Evolutionary conservation across 2,797 vertebrate species (phyloP).

Genomic region (Sebastes paucispinis): DNA sequence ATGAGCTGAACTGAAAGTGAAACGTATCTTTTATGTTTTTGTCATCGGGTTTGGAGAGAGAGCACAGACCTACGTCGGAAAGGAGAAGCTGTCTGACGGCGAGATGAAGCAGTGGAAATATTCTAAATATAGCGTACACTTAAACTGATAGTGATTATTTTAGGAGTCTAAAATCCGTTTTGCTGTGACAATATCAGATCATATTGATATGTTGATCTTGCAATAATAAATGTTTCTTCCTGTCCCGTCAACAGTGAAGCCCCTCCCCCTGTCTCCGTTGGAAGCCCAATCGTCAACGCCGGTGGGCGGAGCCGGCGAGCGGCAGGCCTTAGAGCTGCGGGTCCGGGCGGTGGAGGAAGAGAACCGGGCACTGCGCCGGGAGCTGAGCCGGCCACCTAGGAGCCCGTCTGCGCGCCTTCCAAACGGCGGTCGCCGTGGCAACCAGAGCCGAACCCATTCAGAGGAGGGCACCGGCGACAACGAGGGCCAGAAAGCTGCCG

Average conservation of each 20-base stretch:
- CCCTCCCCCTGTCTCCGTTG: conserved; percentile 89
- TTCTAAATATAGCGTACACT: too few species aligned
- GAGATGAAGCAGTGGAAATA: too few species aligned
- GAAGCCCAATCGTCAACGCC: conserved; percentile 86
- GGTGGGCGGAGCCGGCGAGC: conserved; percentile 82
- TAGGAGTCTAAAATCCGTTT: too few species aligned
- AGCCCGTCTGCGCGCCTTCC: conserved; percentile 54
- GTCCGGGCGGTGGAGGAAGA: conserved; percentile 95
- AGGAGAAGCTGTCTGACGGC: too few species aligned
- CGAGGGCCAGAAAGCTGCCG: conserved; percentile 87
- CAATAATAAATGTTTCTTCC: background rate
- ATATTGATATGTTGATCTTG: background rate
- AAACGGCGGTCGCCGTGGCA: conserved; percentile 73
- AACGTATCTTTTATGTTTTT: too few species aligned
- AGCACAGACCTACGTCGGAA: too few species aligned
- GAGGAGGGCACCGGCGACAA: conserved; percentile 94
- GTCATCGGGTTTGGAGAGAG: too few species aligned
- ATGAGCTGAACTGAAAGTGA: too few species aligned
- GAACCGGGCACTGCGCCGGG: conserved; percentile 88
- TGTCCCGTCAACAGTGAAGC: conserved; percentile 85
- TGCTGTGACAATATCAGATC: too few species aligned
- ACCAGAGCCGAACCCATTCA: conserved; percentile 90
- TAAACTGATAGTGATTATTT: too few species aligned
- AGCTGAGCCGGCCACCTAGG: conserved; percentile 88
- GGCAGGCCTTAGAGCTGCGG: conserved; percentile 90